A percentile compares a stretch with the other conserved stretches of the same genome.
These are phyloP conservation scores for Telenomus remus DNA, from an alignment of 1,140 invertebrate species.

Conservation along the genomic window DNA sequence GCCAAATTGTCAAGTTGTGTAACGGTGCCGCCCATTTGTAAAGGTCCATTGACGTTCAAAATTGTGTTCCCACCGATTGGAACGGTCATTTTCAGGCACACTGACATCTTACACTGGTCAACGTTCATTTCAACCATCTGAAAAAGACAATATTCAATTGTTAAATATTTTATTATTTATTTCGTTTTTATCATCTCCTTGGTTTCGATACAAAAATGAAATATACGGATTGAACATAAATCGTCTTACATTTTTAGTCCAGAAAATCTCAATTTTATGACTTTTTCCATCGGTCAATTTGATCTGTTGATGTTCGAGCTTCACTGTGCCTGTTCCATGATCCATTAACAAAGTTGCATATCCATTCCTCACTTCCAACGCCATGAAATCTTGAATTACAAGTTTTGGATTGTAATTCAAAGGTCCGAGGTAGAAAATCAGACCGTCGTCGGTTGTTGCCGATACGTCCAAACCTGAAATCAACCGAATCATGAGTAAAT, in stretches of 20 bases:
- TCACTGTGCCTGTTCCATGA: constrained; percentile 89
- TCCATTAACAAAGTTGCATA: constrained; percentile 90
- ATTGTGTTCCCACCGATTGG: constrained; percentile 84
- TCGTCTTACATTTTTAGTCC: constrained; percentile 78
- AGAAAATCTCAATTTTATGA: constrained; percentile 88
- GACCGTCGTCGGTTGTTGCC: constrained; percentile 82
- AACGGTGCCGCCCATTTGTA: constrained; percentile 89
- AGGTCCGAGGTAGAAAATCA: constrained; percentile 95
- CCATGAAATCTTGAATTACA: constrained; percentile 90
- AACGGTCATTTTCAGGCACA: constrained; percentile 82
- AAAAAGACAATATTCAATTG: too few relatives aligned
- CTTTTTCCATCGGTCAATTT: constrained; percentile 85
- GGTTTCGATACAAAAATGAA: too few relatives aligned
- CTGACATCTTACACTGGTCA: constrained; percentile 83
- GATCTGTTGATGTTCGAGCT: constrained; percentile 83
- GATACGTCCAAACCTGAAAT: constrained; percentile 82
- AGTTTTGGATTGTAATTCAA: constrained; percentile 79
- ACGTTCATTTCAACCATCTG: constrained; percentile 84
- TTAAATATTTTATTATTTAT: too few relatives aligned
- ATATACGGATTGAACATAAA: neutral
- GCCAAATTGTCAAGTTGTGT: constrained; percentile 79
- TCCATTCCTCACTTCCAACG: constrained; percentile 90
- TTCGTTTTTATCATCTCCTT: too few relatives aligned
- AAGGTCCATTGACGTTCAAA: constrained; percentile 90
- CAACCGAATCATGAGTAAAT: neutral